phyloP scores from a whole-genome alignment of 2,113 vertebrate species.

The Phodopus roborovskii region DNA sequence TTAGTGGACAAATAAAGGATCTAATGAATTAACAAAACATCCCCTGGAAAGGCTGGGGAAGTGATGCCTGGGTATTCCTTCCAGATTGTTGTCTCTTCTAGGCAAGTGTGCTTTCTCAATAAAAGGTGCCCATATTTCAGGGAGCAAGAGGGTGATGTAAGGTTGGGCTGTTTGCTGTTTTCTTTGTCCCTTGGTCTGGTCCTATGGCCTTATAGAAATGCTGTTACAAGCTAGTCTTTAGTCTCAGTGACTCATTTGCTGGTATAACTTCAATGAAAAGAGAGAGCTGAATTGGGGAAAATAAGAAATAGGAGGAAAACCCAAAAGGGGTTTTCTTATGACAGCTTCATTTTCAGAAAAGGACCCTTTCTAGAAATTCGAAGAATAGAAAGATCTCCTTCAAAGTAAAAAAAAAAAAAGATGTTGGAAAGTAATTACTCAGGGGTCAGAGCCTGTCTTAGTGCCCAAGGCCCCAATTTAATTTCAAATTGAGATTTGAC shows the following conservation, averaged over 20 bases:
- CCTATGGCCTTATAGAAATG: background rate
- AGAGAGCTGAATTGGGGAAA: background rate
- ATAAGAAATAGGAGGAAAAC: background rate
- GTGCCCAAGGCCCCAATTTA: slow-evolving; percentile 54
- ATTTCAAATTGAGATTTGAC: slow-evolving; percentile 73
- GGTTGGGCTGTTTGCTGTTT: background rate
- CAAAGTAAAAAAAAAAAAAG: slow-evolving; percentile 59
- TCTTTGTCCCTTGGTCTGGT: background rate
- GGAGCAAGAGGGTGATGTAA: background rate
- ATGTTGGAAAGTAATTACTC: slow-evolving; percentile 67
- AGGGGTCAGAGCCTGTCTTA: slow-evolving; percentile 55
- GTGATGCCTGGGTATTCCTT: background rate
- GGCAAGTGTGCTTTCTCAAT: background rate
- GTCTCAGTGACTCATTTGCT: background rate
- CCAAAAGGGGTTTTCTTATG: background rate
- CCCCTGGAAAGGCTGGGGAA: background rate
- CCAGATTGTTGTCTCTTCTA: background rate
- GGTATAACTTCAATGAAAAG: background rate
- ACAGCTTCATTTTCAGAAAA: background rate
- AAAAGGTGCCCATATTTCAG: background rate
- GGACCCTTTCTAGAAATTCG: background rate
- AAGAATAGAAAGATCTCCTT: slow-evolving; percentile 21
- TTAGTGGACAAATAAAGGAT: background rate
- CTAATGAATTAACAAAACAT: background rate
- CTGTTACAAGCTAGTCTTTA: background rate